A percentile compares a stretch with the other conserved stretches of the same genome.
Evolutionary conservation across 2,888 invertebrate genomes (phyloP).

Genomic region (Eupithecia exiguata): DNA sequence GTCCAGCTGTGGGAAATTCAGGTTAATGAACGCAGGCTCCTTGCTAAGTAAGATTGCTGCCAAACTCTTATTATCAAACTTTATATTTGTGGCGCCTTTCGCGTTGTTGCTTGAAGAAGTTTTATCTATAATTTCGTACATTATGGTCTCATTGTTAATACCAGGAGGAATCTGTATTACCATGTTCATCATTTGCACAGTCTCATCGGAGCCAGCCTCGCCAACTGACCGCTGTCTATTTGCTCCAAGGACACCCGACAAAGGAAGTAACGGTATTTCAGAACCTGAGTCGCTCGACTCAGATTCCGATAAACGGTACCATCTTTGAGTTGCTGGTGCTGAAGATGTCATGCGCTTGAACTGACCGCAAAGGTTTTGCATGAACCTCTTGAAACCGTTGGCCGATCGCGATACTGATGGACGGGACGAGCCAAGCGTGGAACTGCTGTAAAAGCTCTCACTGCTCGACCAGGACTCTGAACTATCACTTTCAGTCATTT

Average conservation of each 20-base stretch:
- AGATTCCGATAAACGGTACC: too few species aligned
- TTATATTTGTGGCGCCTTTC: neutral
- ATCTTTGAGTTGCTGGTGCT: too few species aligned
- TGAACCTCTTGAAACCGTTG: neutral
- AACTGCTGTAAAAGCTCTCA: neutral
- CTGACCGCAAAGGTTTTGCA: neutral
- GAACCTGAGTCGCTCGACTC: too few species aligned
- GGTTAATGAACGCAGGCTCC: neutral
- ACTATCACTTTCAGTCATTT: neutral
- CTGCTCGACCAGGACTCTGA: neutral
- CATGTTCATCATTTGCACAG: neutral
- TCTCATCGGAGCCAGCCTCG: neutral
- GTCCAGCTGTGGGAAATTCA: neutral
- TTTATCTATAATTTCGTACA: neutral
- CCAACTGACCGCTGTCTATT: neutral
- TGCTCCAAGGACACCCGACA: too few species aligned
- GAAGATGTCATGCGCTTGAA: neutral
- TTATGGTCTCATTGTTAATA: neutral
- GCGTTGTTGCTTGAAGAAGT: neutral
- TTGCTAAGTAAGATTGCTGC: neutral
- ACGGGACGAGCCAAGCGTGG: neutral
- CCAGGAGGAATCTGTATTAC: neutral
- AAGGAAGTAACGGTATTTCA: too few species aligned
- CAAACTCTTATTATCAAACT: neutral
- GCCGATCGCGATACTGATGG: neutral